Conservation (phyloP, 2,113 vertebrate genomes). For the Alectura lathami region DNA sequence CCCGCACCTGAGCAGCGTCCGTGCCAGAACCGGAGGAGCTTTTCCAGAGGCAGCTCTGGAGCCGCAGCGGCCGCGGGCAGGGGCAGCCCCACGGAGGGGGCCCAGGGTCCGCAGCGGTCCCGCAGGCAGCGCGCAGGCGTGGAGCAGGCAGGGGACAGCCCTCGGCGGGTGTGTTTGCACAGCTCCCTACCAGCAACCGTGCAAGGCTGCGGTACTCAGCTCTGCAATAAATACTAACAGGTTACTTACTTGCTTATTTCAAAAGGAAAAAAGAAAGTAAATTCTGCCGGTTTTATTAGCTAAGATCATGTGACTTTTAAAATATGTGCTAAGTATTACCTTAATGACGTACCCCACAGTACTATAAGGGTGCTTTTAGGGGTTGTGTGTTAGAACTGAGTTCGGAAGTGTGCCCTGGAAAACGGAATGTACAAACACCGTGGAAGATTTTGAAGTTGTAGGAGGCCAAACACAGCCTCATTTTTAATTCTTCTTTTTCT, state of each 20-base stretch:
- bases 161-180: not conserved
- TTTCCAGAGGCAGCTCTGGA: too few relatives aligned
- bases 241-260: slow-evolving; percentile 71
- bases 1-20: fast-evolving
- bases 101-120: not conserved
- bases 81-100: fast-evolving
- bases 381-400: not conserved
- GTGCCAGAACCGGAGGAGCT: not conserved
- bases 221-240: slow-evolving; percentile 72
- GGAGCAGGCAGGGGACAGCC: not conserved
- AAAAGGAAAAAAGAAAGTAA: slow-evolving; percentile 69
- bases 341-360: not conserved
- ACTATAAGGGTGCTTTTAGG: not conserved
- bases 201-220: slow-evolving; percentile 59
- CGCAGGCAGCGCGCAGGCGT: not conserved
- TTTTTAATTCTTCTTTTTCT: slow-evolving; percentile 62
- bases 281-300: slow-evolving; percentile 65
- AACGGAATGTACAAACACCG: slow-evolving; percentile 44
- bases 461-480: slow-evolving; percentile 44
- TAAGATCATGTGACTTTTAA: not conserved
- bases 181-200: slow-evolving; percentile 1
- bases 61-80: not conserved
- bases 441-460: not conserved
- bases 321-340: not conserved
- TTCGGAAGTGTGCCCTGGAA: slow-evolving; percentile 49